These are phyloP conservation scores for Puffinus mauretanicus DNA, from an alignment of 2,113 vertebrate genomes.

Conservation along the genomic window DNA sequence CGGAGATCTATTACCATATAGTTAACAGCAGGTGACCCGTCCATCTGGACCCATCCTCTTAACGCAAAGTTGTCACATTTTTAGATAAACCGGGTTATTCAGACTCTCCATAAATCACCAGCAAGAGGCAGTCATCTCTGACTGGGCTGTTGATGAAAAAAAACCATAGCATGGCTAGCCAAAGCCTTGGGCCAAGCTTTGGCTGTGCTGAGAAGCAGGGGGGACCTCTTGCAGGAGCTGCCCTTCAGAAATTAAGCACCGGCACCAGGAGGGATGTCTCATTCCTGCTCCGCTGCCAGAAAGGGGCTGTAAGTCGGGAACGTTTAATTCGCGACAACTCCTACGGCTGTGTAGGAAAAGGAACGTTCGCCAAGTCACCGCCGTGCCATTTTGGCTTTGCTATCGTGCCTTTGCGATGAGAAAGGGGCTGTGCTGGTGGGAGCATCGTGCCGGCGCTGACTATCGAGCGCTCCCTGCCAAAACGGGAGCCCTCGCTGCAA, in stretches of 20 bases:
- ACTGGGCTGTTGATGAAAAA: background rate
- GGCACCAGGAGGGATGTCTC: slow-evolving; percentile 42
- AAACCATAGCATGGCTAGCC: background rate
- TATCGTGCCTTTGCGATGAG: background rate
- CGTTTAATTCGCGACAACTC: background rate
- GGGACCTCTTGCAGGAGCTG: background rate
- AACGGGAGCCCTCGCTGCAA: background rate
- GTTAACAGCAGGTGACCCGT: slow-evolving; percentile 10
- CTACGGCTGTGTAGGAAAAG: slow-evolving; percentile 42
- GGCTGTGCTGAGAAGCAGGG: background rate
- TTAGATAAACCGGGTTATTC: background rate
- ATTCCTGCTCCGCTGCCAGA: slow-evolving; percentile 17
- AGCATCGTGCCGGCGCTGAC: background rate
- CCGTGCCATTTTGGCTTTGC: background rate
- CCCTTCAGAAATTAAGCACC: background rate
- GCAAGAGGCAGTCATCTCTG: slow-evolving; percentile 9
- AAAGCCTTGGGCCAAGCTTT: background rate
- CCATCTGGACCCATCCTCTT: slow-evolving; percentile 8
- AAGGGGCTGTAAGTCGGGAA: slow-evolving; percentile 18
- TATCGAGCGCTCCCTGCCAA: background rate
- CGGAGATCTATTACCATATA: background rate
- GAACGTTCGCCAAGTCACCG: slow-evolving; percentile 20
- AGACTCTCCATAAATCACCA: background rate
- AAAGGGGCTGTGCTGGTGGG: background rate
- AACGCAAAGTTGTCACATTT: background rate